Base-by-base conservation (phyloP, 2,888 invertebrate genomes). In the Ethmia dodecea region DNA sequence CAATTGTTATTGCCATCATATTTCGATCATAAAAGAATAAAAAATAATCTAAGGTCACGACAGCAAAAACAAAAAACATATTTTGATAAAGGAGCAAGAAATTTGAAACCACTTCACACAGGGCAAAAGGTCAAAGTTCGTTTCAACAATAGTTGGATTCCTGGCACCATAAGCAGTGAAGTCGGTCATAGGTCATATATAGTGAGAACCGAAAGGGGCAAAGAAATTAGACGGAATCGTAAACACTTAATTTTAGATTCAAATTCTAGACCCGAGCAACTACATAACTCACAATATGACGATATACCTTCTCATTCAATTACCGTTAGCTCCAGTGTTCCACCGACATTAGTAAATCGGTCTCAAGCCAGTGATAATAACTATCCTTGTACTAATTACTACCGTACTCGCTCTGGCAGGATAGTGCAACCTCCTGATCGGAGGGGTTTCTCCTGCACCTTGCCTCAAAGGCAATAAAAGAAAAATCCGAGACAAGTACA, bases 11-110 rank as follows among this genome's bases (percentile, higher is more conserved):
- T 13, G 13, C 13, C 28, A 6, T n/a, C n/a, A n/a, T n/a, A n/a
- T 12, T 15, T 6, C 5, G 6, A 14, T 10, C 28, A 28, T 8
- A 5, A 6, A 13, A 5, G n/a, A 5, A 13, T 28, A 6, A 13
- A 13, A 4, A 13, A 14, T 8, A 13, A 28, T 13, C n/a, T 28
- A 13, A 11, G 3, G 3, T 11, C 13, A 5, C 28, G 28, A 12
- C 28, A 28, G n/a, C 13, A 28, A 8, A 4, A 10, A 15, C 34
- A 34, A 24, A 34, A 34, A 29, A 16, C 2, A 1, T 29, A 34
- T 11, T 28, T 28, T 9, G 24, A 33, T 22, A 10, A 8, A 22
- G 9, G 28, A 5, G 5, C 28, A n/a, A 33, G 13, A 33, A n/a
- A 14, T 5, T 14, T 33, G 11, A 20, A 8, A 5, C 10, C 28